Evolutionary conservation across 2,113 vertebrate species (phyloP).

Genomic region (Speoplatyrhinus poulsoni): DNA sequence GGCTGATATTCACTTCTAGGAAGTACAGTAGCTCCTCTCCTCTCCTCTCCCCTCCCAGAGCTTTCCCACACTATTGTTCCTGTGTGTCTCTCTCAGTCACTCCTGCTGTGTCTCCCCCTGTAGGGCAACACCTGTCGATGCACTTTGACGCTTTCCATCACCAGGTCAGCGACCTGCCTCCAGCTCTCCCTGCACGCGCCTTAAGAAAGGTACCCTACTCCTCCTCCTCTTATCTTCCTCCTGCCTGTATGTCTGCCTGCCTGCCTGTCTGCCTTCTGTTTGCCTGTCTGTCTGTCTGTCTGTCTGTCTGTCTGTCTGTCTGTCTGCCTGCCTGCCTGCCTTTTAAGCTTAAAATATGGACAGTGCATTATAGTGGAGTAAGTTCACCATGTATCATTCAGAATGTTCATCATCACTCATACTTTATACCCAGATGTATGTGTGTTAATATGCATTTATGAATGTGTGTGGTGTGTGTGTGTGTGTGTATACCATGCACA

Average conservation of each 20-base stretch:
- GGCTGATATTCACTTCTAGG: neutral
- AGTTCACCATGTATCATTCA: too few species aligned
- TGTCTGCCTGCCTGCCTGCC: neutral
- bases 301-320: neutral
- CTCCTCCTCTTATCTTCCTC: constrained; percentile 19
- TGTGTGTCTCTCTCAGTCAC: constrained; percentile 53
- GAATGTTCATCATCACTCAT: too few species aligned
- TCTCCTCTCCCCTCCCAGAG: neutral
- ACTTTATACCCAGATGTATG: neutral
- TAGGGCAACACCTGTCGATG: constrained; percentile 93
- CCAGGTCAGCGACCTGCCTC: constrained; percentile 89
- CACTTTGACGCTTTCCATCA: constrained; percentile 98
- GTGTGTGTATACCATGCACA: neutral
- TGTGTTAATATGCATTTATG: neutral
- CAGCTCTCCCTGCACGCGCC: constrained; percentile 91
- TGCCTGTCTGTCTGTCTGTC: neutral
- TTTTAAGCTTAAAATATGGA: too few species aligned
- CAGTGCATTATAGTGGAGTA: too few species aligned
- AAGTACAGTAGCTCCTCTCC: neutral
- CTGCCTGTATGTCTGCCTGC: neutral
- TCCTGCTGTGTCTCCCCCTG: constrained; percentile 73
- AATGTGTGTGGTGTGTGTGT: neutral
- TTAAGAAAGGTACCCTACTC: constrained; percentile 86
- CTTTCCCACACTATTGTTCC: constrained; percentile 25
- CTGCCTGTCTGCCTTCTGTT: neutral